Conservation (phyloP, 2,888 invertebrate genomes). For the Plusia festucae region DNA sequence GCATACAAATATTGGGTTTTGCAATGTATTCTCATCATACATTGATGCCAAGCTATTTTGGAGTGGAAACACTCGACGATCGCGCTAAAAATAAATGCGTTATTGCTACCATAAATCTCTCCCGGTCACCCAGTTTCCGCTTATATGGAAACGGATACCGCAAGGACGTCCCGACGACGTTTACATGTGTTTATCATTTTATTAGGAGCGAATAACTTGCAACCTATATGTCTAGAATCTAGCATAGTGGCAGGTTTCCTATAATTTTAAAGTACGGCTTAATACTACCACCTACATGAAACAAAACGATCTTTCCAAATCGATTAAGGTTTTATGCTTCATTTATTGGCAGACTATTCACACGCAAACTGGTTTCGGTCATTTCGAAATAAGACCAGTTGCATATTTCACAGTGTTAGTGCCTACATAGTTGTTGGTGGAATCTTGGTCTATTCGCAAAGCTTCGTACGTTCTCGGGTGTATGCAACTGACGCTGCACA, state of each 20-base stretch:
- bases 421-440: constrained; percentile 9
- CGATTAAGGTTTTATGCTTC: constrained; percentile 20
- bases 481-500: constrained; percentile 67
- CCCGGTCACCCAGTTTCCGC: constrained; percentile 78
- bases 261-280: constrained; percentile 23
- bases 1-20: constrained; percentile 58
- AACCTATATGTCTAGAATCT: constrained; percentile 17
- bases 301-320: constrained; percentile 20
- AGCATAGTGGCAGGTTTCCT: constrained; percentile 7
- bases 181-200: constrained; percentile 44
- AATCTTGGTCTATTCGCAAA: constrained; percentile 35
- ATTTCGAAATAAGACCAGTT: constrained; percentile 47
- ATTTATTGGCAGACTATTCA: constrained; percentile 40
- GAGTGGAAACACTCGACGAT: constrained; percentile 58
- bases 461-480: constrained; percentile 35
- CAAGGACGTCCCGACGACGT: constrained; percentile 65
- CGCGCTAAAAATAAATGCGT: constrained; percentile 74
- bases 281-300: constrained; percentile 22
- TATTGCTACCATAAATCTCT: constrained; percentile 74
- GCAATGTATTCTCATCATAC: constrained; percentile 46
- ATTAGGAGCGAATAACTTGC: constrained; percentile 19
- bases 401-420: constrained; percentile 48
- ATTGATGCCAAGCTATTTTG: constrained; percentile 64
- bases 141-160: constrained; percentile 72
- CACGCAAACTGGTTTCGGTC: constrained; percentile 46